phyloP scores from a whole-genome alignment of 2,888 invertebrate species.

The Drosophila kambysellisi region DNA sequence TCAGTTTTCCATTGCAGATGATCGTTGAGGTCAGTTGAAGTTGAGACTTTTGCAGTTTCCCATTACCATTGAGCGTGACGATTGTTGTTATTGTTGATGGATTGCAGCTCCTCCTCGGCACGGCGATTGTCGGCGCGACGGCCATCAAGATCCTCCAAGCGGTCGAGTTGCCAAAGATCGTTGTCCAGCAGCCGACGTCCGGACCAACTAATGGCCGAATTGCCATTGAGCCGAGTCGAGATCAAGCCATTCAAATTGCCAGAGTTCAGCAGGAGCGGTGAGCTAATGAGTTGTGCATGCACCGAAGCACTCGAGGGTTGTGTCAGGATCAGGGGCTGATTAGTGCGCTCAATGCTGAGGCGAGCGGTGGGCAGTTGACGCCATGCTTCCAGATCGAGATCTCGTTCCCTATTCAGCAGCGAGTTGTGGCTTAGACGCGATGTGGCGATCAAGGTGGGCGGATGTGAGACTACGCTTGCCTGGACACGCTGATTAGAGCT shows the following conservation, averaged over 20 bases:
- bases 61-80: conserved; percentile 61
- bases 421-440: conserved; percentile 61
- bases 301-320: conserved; percentile 83
- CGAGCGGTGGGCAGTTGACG: conserved; percentile 65
- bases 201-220: conserved; percentile 59
- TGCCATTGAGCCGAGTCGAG: conserved; percentile 62
- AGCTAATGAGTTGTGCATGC: conserved; percentile 82
- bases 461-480: conserved; percentile 82
- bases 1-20: conserved; percentile 51
- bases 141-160: conserved; percentile 54
- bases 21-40: conserved; percentile 59
- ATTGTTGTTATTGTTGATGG: conserved; percentile 40
- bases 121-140: conserved; percentile 22
- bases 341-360: conserved; percentile 75
- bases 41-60: conserved; percentile 1
- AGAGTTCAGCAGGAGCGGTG: conserved; percentile 77
- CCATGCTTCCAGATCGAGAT: conserved; percentile 74
- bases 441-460: conserved; percentile 79
- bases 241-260: conserved; percentile 64
- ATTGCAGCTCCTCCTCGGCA: conserved; percentile 44
- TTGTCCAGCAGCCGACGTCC: conserved; percentile 61
- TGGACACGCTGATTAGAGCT: conserved; percentile 79
- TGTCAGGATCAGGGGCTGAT: conserved; percentile 76
- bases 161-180: conserved; percentile 68
- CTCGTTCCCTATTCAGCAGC: conserved; percentile 69